These are phyloP conservation scores for Atherix ibis DNA, from an alignment of 2,888 invertebrate species.

Conservation along the genomic window DNA sequence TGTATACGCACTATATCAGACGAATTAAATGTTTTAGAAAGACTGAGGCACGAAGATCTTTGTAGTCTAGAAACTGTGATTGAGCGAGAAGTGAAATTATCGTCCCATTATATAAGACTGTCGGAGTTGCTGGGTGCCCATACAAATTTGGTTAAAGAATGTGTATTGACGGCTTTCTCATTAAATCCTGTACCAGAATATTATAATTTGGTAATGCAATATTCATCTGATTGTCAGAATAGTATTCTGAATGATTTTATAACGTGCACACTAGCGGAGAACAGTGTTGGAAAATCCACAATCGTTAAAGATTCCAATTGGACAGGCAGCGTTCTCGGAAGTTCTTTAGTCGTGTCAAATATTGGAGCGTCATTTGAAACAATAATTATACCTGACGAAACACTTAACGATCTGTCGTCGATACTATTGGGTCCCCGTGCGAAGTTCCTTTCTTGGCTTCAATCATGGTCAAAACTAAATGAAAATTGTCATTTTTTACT, in stretches of 20 bases:
- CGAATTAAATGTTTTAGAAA: conserved; percentile 45
- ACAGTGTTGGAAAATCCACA: conserved; percentile 18
- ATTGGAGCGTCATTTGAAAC: conserved; percentile 15
- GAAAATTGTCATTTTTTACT: conserved; percentile 33
- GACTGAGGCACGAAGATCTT: conserved; percentile 30
- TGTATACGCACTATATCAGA: conserved; percentile 43
- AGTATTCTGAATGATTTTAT: neutral
- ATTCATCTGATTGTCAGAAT: conserved; percentile 27
- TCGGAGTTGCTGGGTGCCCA: conserved; percentile 37
- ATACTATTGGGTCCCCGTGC: conserved; percentile 42
- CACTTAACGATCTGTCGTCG: conserved; percentile 42
- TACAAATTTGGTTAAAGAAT: conserved; percentile 41
- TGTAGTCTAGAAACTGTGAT: conserved; percentile 33
- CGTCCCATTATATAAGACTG: conserved; percentile 37
- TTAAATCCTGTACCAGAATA: conserved; percentile 40
- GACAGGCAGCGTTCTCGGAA: neutral
- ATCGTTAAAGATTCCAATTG: neutral
- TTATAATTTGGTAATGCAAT: conserved; percentile 36
- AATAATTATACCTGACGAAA: conserved; percentile 33
- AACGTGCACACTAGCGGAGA: conserved; percentile 23
- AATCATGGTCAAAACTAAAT: conserved; percentile 40
- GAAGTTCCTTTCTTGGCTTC: conserved; percentile 42
- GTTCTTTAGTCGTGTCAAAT: neutral
- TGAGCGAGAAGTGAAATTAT: conserved; percentile 34
- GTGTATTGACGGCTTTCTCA: conserved; percentile 46